Evolutionary conservation across 2,888 invertebrate genomes (phyloP), one percentile per base, ranked within the genome.

Genomic region (Drosophila stalkeri): DNA sequence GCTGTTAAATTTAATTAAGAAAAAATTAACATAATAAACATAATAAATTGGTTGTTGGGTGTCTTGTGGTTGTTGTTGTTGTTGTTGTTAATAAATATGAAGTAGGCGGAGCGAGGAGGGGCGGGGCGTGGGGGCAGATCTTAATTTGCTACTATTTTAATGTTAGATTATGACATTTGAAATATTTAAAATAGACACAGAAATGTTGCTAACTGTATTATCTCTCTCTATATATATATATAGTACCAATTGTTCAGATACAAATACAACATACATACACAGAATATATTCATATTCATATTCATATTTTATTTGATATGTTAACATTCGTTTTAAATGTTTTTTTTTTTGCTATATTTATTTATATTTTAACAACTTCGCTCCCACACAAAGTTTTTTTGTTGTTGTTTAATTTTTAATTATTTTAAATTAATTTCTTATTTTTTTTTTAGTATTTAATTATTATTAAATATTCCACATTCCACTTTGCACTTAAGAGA

Each of bases 101-200:
- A 41, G 41, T 41, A 12, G 41, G 37, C 55, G 51, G 54, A 51
- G 56, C 27, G 51, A 27, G 37, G 27, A 27, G 27, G 27, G 27
- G 27, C 27, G 39, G 16, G 39, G 44, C 18, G 54, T 62, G 51
- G 56, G 39, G n/a, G 18, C 33, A 51, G 49, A 18, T 55, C 54
- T 56, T 54, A 69, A 47, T 69, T 69, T 54, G 62, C 27, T 68
- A 60, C 39, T 54, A 66, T 44, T 71, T 39, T 72, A 56, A 57
- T 73, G 67, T 52, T 69, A 59, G 51, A 23, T 69, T 73, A 76
- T 74, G 79, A 90, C 82, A 82, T 75, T 87, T 89, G 39, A 86
- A 78, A 60, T 78, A 74, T 84, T 83, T 70, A 59, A 82, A 82
- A 86, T 85, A 88, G 83, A 83, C 83, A 89, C 83, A 87, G 90